Base-by-base conservation (phyloP, 2,797 vertebrate species). In the Ispidina lecontei region DNA sequence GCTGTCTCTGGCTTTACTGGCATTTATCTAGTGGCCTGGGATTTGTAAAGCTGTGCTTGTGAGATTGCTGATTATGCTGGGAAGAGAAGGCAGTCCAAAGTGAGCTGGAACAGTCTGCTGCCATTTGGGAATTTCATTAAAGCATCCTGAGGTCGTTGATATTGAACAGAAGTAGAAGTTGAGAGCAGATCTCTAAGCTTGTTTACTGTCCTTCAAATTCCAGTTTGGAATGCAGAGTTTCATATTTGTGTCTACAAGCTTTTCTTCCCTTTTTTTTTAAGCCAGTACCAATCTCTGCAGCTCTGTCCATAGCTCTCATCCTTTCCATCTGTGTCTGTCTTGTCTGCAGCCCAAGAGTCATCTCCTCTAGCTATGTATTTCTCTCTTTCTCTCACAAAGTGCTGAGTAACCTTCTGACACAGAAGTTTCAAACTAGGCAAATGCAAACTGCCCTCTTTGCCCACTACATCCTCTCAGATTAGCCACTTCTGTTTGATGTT, bases 31-130 rank as follows among this genome's bases (percentile, higher is more conserved):
- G 23, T 87, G 64, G 47, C 47, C 83, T 87, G 76, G 85, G 74
- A 62, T 92, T 90, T 95, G 80, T 92, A 69, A 80, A 89, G 33
- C 68, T 84, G 25, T 92, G 68, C 49, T 71, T 92, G 2, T 64
- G 80, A 33, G 65, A 82, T 51, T 86, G n/a, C 56, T 64, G 59
- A 78, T 88, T 81, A 31, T 12, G 9, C 37, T 41, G 71, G 44
- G 71, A 88, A 76, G 60, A 60, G 43, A 44, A 84, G 46, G 74
- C 72, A 75, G 63, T 43, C 73, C 67, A 71, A 67, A 79, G 60
- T 74, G 90, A 73, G n/a, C 44, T 91, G 86, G 44, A 82, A 46
- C 46, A 73, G n/a, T 70, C 49, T 87, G 52, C 28, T 82, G 49
- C 76, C 68, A n/a, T 41, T 68, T 89, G 71, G 60, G 84, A 89